Evolutionary conservation across 2,888 invertebrate species (phyloP).

Genomic region (Amblyteles armatorius): DNA sequence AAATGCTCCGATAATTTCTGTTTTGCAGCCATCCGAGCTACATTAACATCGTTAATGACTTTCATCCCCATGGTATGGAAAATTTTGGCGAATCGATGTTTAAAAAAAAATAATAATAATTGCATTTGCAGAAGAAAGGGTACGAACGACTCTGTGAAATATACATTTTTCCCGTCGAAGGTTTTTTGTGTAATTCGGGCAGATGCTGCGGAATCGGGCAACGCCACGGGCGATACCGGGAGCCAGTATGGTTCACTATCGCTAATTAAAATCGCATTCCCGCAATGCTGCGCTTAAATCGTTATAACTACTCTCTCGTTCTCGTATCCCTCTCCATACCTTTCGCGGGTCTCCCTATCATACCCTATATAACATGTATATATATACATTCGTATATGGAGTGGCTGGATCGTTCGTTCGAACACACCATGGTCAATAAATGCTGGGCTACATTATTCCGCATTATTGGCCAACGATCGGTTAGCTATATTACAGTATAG

Average conservation of each 20-base stretch:
- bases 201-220: conserved; percentile 18
- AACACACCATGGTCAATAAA: conserved; percentile 61
- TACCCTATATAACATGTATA: conserved; percentile 21
- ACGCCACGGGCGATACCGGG: conserved; percentile 39
- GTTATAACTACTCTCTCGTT: conserved; percentile 66
- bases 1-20: neutral
- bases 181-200: conserved; percentile 48
- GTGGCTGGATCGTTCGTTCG: conserved; percentile 35
- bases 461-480: conserved; percentile 65
- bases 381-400: conserved; percentile 1
- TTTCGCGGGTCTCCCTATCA: conserved; percentile 18
- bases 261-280: conserved; percentile 76
- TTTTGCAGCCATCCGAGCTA: neutral
- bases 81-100: neutral
- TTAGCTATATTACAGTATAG: conserved; percentile 51
- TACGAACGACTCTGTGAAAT: conserved; percentile 9
- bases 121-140: neutral
- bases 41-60: neutral
- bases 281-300: conserved; percentile 74
- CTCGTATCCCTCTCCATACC: conserved; percentile 23
- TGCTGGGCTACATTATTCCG: conserved; percentile 64
- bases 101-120: neutral
- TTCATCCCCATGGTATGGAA: neutral
- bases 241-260: conserved; percentile 55
- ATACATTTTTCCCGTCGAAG: conserved; percentile 31